A percentile compares a stretch with the other conserved stretches of the same genome.
These are phyloP conservation scores for Trialeurodes vaporariorum DNA, from an alignment of 1,140 invertebrate species.

Conservation along the genomic window DNA sequence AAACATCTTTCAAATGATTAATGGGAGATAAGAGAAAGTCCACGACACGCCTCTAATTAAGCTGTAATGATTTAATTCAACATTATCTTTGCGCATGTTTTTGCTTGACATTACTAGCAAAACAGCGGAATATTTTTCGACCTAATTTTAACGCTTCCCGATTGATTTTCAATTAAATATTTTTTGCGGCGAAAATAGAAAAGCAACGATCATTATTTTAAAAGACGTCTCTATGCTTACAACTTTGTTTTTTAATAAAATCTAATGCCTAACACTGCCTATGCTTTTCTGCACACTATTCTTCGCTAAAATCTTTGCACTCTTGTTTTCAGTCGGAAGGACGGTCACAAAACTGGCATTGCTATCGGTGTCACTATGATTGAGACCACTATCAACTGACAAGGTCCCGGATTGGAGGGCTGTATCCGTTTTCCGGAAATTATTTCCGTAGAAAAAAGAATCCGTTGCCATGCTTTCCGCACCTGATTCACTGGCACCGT, in stretches of 20 bases:
- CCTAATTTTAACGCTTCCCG: neutral
- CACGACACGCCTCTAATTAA: too few species aligned
- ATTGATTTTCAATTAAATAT: neutral
- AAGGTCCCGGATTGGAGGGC: neutral
- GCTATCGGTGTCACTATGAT: neutral
- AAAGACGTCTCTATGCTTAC: too few species aligned
- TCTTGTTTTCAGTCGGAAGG: neutral
- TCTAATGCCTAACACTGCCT: neutral
- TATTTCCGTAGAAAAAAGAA: conserved; percentile 56
- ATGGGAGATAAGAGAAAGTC: too few species aligned
- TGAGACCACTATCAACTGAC: neutral
- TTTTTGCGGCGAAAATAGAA: too few species aligned
- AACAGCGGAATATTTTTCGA: neutral
- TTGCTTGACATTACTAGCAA: neutral
- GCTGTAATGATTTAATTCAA: too few species aligned
- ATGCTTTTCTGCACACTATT: neutral
- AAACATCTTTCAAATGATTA: too few species aligned
- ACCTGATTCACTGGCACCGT: conserved; percentile 68
- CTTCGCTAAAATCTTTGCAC: neutral
- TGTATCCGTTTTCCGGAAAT: neutral
- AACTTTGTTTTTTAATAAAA: neutral
- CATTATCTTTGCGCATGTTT: neutral
- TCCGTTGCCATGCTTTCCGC: conserved; percentile 73
- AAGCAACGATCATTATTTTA: neutral
- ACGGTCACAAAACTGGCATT: neutral